Conservation (phyloP, 2,113 vertebrate genomes). For the Dicentrarchus labrax region DNA sequence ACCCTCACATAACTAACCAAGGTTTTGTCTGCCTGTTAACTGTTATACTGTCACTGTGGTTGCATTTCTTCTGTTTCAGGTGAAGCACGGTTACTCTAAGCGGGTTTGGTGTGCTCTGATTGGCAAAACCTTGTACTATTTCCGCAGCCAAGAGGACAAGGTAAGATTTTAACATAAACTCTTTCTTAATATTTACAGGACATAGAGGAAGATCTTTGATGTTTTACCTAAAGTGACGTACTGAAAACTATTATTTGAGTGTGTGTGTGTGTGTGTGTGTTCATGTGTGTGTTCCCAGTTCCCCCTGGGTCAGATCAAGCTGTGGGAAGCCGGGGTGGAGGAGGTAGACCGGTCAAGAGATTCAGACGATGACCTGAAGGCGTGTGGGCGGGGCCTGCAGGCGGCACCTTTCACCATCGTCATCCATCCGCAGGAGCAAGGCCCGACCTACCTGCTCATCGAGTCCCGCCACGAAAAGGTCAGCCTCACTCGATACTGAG, state of each 20-base stretch:
- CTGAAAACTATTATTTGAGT: neutral
- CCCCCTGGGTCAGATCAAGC: conserved; percentile 96
- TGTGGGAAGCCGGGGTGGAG: conserved; percentile 93
- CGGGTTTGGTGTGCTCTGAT: conserved; percentile 94
- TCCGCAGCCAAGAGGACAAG: conserved; percentile 97
- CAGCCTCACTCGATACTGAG: too few species aligned
- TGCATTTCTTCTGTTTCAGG: conserved; percentile 79
- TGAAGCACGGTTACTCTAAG: conserved; percentile 97
- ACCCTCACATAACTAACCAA: too few species aligned
- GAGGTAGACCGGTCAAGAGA: conserved; percentile 93
- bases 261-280: neutral
- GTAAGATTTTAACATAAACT: conserved; percentile 68
- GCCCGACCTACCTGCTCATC: conserved; percentile 92
- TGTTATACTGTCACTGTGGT: neutral
- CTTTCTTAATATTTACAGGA: neutral
- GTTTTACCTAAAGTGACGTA: too few species aligned
- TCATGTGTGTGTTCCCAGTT: conserved; percentile 83
- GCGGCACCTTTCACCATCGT: conserved; percentile 89
- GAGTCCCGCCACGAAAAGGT: conserved; percentile 95
- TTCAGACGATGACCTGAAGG: conserved; percentile 91
- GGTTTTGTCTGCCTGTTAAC: neutral
- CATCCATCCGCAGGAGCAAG: conserved; percentile 92
- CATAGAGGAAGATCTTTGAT: neutral
- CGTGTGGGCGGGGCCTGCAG: conserved; percentile 86
- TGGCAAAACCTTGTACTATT: conserved; percentile 94